Conservation (phyloP, 2,113 vertebrate genomes). For the Indri indri region DNA sequence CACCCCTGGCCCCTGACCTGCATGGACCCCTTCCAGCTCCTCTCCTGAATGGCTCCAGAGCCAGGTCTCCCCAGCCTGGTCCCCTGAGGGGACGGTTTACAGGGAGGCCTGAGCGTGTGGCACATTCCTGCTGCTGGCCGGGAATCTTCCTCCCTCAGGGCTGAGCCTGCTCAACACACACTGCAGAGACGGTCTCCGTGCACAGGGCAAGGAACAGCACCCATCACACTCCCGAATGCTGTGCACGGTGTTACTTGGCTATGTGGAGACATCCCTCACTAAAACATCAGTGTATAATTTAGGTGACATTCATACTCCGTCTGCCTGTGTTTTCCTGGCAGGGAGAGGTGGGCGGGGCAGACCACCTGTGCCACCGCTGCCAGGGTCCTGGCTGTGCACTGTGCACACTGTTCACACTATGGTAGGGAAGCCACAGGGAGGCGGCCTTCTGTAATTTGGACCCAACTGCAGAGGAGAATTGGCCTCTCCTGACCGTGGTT, state of each 20-base stretch:
- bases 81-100: no score
- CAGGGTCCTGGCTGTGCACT: no score
- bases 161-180: no score
- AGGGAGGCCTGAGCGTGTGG: no score
- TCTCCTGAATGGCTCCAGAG: no score
- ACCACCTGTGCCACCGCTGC: no score
- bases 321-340: not conserved
- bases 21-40: no score
- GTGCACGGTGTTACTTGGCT: not conserved
- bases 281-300: not conserved
- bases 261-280: not conserved
- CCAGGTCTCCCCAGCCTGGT: no score
- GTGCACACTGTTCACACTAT: not conserved
- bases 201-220: not conserved
- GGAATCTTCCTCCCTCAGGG: no score
- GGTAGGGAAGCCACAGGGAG: not conserved
- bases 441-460: not conserved
- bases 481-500: not conserved
- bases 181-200: no score
- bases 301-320: not conserved
- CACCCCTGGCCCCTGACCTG: no score
- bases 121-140: no score
- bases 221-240: not conserved
- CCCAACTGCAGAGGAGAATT: rapidly evolving
- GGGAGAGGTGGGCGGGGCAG: not conserved